Evolutionary conservation across 2,797 vertebrate species (phyloP), one percentile per base, ranked within the genome.

Genomic region (Schizopygopsis malacanthus): DNA sequence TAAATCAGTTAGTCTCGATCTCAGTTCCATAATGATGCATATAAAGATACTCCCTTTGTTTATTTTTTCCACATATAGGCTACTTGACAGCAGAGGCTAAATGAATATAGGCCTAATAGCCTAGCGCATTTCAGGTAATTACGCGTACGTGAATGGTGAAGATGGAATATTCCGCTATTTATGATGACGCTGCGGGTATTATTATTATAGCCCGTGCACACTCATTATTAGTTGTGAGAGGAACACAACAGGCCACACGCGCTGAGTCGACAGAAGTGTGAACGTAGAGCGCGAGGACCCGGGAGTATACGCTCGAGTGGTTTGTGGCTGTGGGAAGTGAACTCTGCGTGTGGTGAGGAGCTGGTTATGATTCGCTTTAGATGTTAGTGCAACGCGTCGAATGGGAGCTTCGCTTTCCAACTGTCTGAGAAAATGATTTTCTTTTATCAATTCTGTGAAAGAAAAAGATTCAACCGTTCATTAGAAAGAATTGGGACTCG

Each of bases 151-250:
- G 76, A 18, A 33, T 15, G 83, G 63, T 33, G 47, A 56, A 20
- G 50, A 43, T 22, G 83, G 83, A 85, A 85, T 37, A 3, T 85
- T 85, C 76, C 83, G 52, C 52, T 67, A 77, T 12, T 78, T 56
- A 67, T 41, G 47, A 78, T 78, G 83, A 79, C 83, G 33, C 13
- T 33, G 50, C 41, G 25, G 75, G 50, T 67, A 79, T 85, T 84
- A 69, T 43, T 37, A 16, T 25, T 41, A 41, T 41, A 59, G 39
- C 16, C 33, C 33, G 33, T 33, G 69, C 52, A 59, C 63, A 45
- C 50, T 54, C 75, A 79, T 79, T 45, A 85, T 79, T 85, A 78
- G 76, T 1, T 4, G 1, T 22, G 8, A 71, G 65, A 59, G 83
- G 83, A 85, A 70, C 59, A n/a, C 13, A 39, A 6, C 5, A 7